Evolutionary conservation across 2,113 vertebrate species (phyloP).

Genomic region (Paralichthys olivaceus): DNA sequence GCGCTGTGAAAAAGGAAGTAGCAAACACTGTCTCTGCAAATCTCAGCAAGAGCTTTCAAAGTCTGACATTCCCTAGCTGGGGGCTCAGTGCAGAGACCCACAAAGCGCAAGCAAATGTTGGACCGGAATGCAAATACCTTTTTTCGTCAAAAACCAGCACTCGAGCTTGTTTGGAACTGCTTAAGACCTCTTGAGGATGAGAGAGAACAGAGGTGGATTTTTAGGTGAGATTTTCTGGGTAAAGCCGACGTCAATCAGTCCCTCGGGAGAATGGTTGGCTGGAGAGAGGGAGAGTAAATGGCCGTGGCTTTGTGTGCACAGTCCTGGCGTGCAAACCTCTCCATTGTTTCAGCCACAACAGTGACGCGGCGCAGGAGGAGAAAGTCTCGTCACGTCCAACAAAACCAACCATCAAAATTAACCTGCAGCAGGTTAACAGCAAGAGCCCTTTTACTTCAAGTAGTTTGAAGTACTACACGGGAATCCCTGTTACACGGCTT

Average conservation of each 20-base stretch:
- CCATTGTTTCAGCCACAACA: slow-evolving; percentile 57
- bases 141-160: slow-evolving; percentile 29
- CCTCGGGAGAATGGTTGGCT: slow-evolving; percentile 50
- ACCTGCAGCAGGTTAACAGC: slow-evolving; percentile 43
- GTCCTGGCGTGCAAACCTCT: slow-evolving; percentile 40
- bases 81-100: slow-evolving; percentile 51
- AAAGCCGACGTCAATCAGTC: slow-evolving; percentile 69
- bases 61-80: slow-evolving; percentile 49
- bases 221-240: slow-evolving; percentile 51
- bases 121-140: slow-evolving; percentile 63
- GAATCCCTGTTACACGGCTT: neutral
- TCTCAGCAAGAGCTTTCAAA: slow-evolving; percentile 53
- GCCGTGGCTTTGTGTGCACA: slow-evolving; percentile 46
- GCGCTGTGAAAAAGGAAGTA: slow-evolving; percentile 24
- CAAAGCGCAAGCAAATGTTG: slow-evolving; percentile 40
- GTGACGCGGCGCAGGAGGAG: slow-evolving; percentile 40
- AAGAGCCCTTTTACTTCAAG: neutral
- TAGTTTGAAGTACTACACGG: neutral
- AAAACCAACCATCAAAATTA: slow-evolving; percentile 57
- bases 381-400: slow-evolving; percentile 49
- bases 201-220: slow-evolving; percentile 56
- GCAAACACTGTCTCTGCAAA: slow-evolving; percentile 43
- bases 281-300: slow-evolving; percentile 22
- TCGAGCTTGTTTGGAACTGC: slow-evolving; percentile 57
- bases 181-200: slow-evolving; percentile 58